Conservation (phyloP, 2,113 vertebrate species). For the Sarotherodon lohbergeri region DNA sequence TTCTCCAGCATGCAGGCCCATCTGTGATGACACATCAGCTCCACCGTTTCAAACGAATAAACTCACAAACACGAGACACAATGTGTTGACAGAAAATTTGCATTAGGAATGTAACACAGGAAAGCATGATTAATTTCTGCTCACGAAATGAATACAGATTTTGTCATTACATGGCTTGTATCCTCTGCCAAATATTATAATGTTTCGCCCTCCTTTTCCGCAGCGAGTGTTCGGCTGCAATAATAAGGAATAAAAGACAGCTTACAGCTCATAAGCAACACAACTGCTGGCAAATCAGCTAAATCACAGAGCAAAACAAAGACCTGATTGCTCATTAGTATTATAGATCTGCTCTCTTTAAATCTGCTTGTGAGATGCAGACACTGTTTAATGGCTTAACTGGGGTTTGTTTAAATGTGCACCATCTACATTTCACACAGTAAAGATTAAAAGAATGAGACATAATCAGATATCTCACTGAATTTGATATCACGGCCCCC, state of each 20-base stretch:
- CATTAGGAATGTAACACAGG: slow-evolving; percentile 61
- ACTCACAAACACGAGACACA: slow-evolving; percentile 49
- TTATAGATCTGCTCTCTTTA: slow-evolving; percentile 59
- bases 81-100: slow-evolving; percentile 61
- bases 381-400: slow-evolving; percentile 67
- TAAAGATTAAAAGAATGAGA: slow-evolving; percentile 44
- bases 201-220: slow-evolving; percentile 36
- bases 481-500: neutral
- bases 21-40: slow-evolving; percentile 72
- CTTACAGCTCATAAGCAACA: slow-evolving; percentile 65
- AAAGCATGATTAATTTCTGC: slow-evolving; percentile 67
- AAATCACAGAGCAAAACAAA: slow-evolving; percentile 66
- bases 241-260: slow-evolving; percentile 68
- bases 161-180: slow-evolving; percentile 71
- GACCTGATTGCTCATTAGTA: slow-evolving; percentile 73
- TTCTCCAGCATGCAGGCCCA: slow-evolving; percentile 59
- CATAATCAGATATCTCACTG: slow-evolving; percentile 6
- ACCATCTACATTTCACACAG: slow-evolving; percentile 40
- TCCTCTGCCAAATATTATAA: slow-evolving; percentile 72
- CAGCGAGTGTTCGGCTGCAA: slow-evolving; percentile 57
- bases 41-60: slow-evolving; percentile 67
- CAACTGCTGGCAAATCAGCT: slow-evolving; percentile 53
- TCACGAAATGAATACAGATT: slow-evolving; percentile 75
- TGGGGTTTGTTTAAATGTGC: slow-evolving; percentile 51
- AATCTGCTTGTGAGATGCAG: slow-evolving; percentile 58